These are phyloP conservation scores for Drosophila trapezifrons DNA, from an alignment of 1,140 invertebrate genomes.

Conservation along the genomic window DNA sequence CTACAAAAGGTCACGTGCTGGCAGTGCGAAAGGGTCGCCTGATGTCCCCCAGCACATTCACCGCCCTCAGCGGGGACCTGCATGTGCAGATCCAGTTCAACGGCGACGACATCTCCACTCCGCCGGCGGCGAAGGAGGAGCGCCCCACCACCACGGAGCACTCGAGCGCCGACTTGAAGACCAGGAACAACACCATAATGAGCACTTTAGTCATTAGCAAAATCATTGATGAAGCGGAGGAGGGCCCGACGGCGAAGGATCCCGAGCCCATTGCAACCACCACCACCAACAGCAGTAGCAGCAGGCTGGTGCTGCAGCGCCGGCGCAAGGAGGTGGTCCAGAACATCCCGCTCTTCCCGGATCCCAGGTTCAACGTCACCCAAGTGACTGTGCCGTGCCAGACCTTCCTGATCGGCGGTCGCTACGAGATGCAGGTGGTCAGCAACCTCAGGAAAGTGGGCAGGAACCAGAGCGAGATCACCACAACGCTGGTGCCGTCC, in stretches of 20 bases:
- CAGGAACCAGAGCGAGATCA: conserved; percentile 45
- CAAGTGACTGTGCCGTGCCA: conserved; percentile 79
- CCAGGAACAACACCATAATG: conserved; percentile 74
- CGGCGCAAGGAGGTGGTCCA: conserved; percentile 79
- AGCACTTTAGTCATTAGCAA: conserved; percentile 84
- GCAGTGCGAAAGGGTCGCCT: conserved; percentile 83
- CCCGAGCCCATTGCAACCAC: neutral
- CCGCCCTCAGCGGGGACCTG: conserved; percentile 87
- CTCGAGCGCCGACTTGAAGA: conserved; percentile 54
- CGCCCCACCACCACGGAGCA: conserved; percentile 44
- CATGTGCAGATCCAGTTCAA: conserved; percentile 85
- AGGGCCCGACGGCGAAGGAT: neutral
- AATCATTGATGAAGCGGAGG: conserved; percentile 76
- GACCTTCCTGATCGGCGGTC: conserved; percentile 74
- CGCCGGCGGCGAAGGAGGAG: conserved; percentile 14
- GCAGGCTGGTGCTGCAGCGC: conserved; percentile 63
- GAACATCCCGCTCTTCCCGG: conserved; percentile 77
- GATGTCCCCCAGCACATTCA: conserved; percentile 86
- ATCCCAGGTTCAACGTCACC: conserved; percentile 79
- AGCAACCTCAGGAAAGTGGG: conserved; percentile 63
- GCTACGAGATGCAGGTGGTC: conserved; percentile 80
- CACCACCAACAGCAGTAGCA: conserved; percentile 11
- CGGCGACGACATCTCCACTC: conserved; percentile 41
- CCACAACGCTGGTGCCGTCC: conserved; percentile 71
- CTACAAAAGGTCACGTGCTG: conserved; percentile 83